phyloP scores from a whole-genome alignment of 2,797 vertebrate genomes.

The Spinibarbus caldwelli region DNA sequence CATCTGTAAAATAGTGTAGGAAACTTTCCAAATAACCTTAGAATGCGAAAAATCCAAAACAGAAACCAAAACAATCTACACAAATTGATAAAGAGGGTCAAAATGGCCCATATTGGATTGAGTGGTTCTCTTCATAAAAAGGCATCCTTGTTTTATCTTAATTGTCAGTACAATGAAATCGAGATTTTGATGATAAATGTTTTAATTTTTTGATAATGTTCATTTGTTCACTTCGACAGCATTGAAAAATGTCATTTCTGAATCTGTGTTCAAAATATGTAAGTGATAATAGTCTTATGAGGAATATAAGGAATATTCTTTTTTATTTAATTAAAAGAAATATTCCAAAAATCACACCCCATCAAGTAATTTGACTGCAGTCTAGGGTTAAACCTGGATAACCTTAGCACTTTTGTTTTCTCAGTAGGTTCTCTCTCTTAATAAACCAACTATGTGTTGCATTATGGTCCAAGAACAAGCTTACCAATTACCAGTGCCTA shows the following conservation, averaged over 20 bases:
- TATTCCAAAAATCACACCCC: too few species aligned
- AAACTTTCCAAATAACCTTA: not conserved
- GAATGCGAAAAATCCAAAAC: not conserved
- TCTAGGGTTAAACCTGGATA: slow-evolving; percentile 1
- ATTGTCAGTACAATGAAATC: not conserved
- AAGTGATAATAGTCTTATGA: not conserved
- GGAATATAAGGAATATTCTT: not conserved
- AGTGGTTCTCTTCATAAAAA: not conserved
- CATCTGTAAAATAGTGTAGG: not conserved
- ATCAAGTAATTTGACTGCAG: not conserved
- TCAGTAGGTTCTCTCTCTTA: not conserved
- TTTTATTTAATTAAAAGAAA: too few species aligned
- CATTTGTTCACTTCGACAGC: not conserved
- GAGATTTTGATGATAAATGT: too few species aligned
- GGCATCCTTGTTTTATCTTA: not conserved
- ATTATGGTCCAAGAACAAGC: not conserved
- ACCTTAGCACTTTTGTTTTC: not conserved
- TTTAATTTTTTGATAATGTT: not conserved
- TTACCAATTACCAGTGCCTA: not conserved
- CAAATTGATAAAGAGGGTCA: not conserved
- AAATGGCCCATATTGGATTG: not conserved
- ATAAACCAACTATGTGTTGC: not conserved
- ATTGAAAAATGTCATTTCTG: not conserved
- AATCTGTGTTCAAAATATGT: not conserved
- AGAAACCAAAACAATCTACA: not conserved